A percentile compares a stretch with the other conserved stretches of the same genome.
Conservation (phyloP, 2,113 vertebrate genomes). For the Melierax canorus region DNA sequence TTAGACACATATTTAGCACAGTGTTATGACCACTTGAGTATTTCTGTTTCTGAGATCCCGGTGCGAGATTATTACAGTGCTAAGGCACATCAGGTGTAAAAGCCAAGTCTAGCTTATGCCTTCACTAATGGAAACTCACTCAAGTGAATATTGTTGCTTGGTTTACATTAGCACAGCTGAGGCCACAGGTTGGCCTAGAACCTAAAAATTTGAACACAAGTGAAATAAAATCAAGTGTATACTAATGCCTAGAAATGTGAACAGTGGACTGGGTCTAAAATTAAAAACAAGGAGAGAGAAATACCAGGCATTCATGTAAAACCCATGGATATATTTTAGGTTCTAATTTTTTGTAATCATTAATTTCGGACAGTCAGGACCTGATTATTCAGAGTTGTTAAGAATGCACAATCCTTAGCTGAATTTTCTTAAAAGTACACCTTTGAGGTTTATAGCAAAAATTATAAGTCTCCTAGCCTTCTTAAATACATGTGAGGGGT, state of each 20-base stretch:
- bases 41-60: conserved; percentile 19
- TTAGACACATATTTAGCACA: neutral
- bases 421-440: neutral
- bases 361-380: neutral
- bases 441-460: neutral
- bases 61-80: neutral
- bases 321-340: neutral
- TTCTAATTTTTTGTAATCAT: neutral
- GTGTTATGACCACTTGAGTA: neutral
- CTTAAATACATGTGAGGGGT: neutral
- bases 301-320: neutral
- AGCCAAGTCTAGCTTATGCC: neutral
- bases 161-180: neutral
- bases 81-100: neutral
- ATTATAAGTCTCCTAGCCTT: neutral
- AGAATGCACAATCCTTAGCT: neutral
- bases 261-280: neutral
- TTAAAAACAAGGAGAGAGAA: neutral
- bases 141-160: neutral
- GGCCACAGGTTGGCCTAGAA: neutral
- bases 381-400: neutral
- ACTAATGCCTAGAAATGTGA: neutral
- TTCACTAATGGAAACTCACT: neutral
- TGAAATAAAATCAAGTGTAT: neutral
- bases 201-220: neutral